A percentile compares a stretch with the other conserved stretches of the same genome.
Conservation (phyloP, 2,113 vertebrate species). For the Steatornis caripensis region DNA sequence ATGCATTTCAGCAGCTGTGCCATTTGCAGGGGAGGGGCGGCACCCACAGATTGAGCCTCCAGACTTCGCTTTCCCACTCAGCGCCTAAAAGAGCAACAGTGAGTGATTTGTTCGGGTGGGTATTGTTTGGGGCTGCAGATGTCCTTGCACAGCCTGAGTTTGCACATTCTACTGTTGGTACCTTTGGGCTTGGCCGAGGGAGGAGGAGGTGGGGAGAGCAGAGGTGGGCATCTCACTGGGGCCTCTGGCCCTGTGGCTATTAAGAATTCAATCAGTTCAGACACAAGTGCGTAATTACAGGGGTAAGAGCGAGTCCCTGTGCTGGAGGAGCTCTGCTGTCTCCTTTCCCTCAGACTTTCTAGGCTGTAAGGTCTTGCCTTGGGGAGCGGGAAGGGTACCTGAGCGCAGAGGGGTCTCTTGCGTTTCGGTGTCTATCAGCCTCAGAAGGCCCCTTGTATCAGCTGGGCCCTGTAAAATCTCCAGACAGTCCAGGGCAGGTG, state of each 20-base stretch:
- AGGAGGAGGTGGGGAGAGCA: neutral
- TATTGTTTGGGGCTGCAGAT: neutral
- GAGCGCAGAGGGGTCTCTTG: rapidly evolving
- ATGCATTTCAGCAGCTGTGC: slow-evolving; percentile 60
- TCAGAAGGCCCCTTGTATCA: neutral
- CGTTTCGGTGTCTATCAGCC: rapidly evolving
- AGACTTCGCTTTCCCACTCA: slow-evolving; percentile 7
- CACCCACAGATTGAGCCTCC: neutral
- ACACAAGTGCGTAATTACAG: neutral
- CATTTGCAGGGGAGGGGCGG: slow-evolving; percentile 26
- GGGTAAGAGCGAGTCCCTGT: neutral
- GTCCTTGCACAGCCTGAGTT: neutral
- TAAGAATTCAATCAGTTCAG: neutral
- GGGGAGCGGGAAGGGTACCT: neutral
- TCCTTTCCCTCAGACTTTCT: neutral
- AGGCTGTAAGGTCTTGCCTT: neutral
- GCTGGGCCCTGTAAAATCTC: neutral
- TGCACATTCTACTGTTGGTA: neutral
- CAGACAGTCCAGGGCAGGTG: neutral
- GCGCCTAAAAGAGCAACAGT: neutral
- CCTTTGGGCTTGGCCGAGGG: neutral
- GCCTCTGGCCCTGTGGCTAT: neutral
- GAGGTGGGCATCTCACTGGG: neutral
- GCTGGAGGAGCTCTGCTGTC: neutral
- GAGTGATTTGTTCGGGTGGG: neutral